These are phyloP conservation scores for Torymus auratus DNA, from an alignment of 2,888 invertebrate genomes.

Conservation along the genomic window DNA sequence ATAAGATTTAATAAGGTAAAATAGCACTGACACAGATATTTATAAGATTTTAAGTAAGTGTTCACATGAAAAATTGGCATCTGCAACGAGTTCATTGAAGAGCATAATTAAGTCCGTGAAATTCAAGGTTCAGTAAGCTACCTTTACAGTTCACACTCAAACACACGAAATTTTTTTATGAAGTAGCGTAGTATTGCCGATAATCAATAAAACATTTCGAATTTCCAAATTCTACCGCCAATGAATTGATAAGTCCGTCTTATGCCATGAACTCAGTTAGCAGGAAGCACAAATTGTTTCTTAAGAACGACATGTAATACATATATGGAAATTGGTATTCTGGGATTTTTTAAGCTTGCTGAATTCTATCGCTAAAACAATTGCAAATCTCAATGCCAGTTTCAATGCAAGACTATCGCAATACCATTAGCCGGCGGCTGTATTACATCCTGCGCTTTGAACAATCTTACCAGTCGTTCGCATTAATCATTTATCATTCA, in stretches of 20 bases:
- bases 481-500: conserved; percentile 39
- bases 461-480: conserved; percentile 8
- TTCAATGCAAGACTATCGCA: conserved; percentile 28
- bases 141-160: conserved; percentile 1
- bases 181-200: neutral
- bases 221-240: neutral
- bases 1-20: neutral
- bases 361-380: conserved; percentile 22
- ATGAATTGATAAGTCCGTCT: conserved; percentile 9
- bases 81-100: conserved; percentile 11
- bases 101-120: neutral
- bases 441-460: conserved; percentile 24
- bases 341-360: conserved; percentile 56
- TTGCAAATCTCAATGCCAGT: conserved; percentile 46
- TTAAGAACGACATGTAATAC: conserved; percentile 36
- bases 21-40: neutral
- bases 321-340: conserved; percentile 56
- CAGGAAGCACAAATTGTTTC: conserved; percentile 44
- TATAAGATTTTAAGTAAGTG: neutral
- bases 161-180: neutral
- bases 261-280: conserved; percentile 10
- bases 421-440: conserved; percentile 19
- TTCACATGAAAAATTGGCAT: conserved; percentile 16
- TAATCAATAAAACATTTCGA: neutral
- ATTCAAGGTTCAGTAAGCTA: conserved; percentile 2